Conservation (phyloP, 1,140 invertebrate species). For the Pseudobourletiella spinata region DNA sequence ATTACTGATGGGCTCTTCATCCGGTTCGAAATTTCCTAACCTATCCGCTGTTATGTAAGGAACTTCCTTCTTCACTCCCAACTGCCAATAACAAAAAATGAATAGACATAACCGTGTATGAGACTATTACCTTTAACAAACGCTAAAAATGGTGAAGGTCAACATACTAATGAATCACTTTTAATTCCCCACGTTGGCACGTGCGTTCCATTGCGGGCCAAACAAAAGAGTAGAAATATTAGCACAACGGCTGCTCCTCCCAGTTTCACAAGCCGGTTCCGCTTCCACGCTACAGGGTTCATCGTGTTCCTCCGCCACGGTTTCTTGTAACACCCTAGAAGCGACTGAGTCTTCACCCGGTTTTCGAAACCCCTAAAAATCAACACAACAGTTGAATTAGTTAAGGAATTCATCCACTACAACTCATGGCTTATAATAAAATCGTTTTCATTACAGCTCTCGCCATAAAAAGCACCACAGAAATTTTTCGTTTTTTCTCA, state of each 20-base stretch:
- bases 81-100: neutral
- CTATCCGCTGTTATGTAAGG: constrained; percentile 41
- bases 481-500: no score
- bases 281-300: constrained; percentile 33
- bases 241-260: constrained; percentile 16
- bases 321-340: neutral
- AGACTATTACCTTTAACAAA: no score
- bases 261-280: constrained; percentile 27
- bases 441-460: no score
- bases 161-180: constrained; percentile 13
- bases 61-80: neutral
- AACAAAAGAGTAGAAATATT: constrained; percentile 25
- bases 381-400: no score
- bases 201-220: constrained; percentile 17
- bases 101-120: no score
- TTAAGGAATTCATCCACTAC: no score
- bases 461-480: no score
- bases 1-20: constrained; percentile 42
- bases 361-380: neutral
- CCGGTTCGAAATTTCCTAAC: constrained; percentile 48
- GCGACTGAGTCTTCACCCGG: neutral
- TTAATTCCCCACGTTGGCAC: constrained; percentile 22
- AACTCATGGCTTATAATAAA: no score
- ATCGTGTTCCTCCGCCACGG: constrained; percentile 1
- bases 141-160: no score